A percentile compares a stretch with the other conserved stretches of the same genome.
These are phyloP conservation scores for Chrysolina oricalcia DNA, from an alignment of 2,888 invertebrate genomes.

Conservation along the genomic window DNA sequence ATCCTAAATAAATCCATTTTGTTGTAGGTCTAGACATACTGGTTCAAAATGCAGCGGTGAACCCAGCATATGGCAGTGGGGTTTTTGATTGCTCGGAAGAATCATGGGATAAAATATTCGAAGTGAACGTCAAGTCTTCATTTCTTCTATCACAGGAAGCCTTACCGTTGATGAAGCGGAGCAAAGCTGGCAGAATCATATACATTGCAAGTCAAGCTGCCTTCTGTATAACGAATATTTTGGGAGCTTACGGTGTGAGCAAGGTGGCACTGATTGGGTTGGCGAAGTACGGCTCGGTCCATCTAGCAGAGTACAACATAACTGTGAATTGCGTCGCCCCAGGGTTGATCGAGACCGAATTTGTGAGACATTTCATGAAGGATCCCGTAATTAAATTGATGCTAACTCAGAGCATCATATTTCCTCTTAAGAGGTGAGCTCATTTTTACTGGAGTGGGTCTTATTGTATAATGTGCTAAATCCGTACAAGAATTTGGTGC, in stretches of 20 bases:
- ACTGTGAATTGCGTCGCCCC: conserved; percentile 95
- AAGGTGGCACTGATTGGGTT: conserved; percentile 94
- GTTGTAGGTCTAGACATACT: conserved; percentile 83
- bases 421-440: conserved; percentile 58
- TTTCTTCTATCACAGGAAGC: conserved; percentile 92
- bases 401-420: background rate
- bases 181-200: conserved; percentile 86
- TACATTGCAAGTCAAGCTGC: conserved; percentile 93
- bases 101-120: conserved; percentile 97
- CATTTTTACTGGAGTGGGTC: conserved; percentile 67
- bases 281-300: conserved; percentile 86
- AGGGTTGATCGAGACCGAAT: conserved; percentile 92
- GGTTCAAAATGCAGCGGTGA: conserved; percentile 95
- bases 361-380: conserved; percentile 80
- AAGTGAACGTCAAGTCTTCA: conserved; percentile 92
- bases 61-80: conserved; percentile 83
- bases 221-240: conserved; percentile 84
- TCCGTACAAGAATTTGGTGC: too few relatives aligned
- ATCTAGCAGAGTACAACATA: conserved; percentile 87
- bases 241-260: conserved; percentile 93
- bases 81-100: conserved; percentile 87
- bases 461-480: too few relatives aligned
- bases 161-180: conserved; percentile 84
- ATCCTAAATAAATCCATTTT: too few relatives aligned
- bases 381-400: conserved; percentile 62